These are phyloP conservation scores for Diprion similis DNA, from an alignment of 1,140 invertebrate species.

Conservation along the genomic window DNA sequence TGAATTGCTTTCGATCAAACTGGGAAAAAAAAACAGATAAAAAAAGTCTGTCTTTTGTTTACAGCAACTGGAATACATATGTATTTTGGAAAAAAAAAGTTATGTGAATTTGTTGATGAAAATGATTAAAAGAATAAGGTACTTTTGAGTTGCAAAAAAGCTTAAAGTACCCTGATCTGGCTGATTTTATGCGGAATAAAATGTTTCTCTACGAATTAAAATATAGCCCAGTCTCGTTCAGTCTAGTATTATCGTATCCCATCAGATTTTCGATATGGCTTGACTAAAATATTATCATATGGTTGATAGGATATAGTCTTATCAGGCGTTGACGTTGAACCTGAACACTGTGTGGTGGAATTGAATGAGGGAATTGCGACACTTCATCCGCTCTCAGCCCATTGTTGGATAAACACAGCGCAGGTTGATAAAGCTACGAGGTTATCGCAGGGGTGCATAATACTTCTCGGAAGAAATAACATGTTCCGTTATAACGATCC, in stretches of 20 bases:
- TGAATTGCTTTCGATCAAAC: neutral
- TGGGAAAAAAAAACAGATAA: neutral
- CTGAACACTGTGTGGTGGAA: constrained; percentile 83
- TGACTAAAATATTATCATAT: constrained; percentile 16
- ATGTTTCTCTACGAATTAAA: no score
- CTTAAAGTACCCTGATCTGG: no score
- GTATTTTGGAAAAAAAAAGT: no score
- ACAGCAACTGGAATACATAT: no score
- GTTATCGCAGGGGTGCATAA: constrained; percentile 83
- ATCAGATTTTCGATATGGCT: neutral
- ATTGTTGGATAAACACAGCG: constrained; percentile 87
- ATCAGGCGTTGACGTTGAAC: constrained; percentile 78
- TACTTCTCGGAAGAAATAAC: constrained; percentile 86
- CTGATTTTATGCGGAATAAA: no score
- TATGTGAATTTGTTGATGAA: no score
- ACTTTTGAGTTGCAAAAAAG: no score
- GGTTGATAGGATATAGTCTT: constrained; percentile 78
- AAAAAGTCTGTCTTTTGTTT: no score
- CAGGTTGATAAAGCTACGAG: constrained; percentile 75
- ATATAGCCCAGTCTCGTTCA: no score
- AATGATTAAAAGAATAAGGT: no score
- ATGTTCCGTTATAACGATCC: constrained; percentile 96
- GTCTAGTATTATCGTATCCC: no score
- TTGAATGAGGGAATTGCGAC: constrained; percentile 78
- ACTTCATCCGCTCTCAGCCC: constrained; percentile 74